Percentiles rank a stretch among this genome's conserved stretches.
These are phyloP conservation scores for Orientallactaga bullata DNA, from an alignment of 2,113 vertebrate genomes.

Conservation along the genomic window DNA sequence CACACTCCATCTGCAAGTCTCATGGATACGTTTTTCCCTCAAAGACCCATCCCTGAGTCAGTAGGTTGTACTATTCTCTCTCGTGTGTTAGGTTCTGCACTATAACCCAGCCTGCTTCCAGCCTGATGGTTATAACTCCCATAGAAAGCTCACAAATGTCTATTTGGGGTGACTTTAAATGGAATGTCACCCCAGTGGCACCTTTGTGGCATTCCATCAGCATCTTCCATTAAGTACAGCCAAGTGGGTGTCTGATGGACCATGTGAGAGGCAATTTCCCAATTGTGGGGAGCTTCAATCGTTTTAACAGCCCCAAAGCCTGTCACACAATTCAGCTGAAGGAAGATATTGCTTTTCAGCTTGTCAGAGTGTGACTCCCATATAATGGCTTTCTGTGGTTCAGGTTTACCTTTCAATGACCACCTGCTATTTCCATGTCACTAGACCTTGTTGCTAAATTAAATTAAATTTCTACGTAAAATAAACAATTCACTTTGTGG, in stretches of 20 bases:
- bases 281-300: conserved; percentile 50
- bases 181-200: conserved; percentile 68
- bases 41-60: conserved; percentile 1
- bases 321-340: conserved; percentile 2
- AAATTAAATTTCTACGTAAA: conserved; percentile 65
- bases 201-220: conserved; percentile 55
- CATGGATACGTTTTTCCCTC: neutral
- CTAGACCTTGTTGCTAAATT: neutral
- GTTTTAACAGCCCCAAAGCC: conserved; percentile 25
- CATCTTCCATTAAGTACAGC: conserved; percentile 68
- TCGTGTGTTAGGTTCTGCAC: conserved; percentile 45
- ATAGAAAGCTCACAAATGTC: conserved; percentile 61
- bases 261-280: conserved; percentile 58
- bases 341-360: conserved; percentile 38
- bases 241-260: conserved; percentile 64
- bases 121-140: conserved; percentile 47
- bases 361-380: conserved; percentile 24
- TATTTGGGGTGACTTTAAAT: conserved; percentile 66
- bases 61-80: conserved; percentile 22
- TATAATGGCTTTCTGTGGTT: conserved; percentile 35
- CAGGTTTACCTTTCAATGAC: conserved; percentile 61
- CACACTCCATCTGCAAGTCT: neutral
- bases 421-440: neutral
- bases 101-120: conserved; percentile 37
- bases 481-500: conserved; percentile 17